These are phyloP conservation scores for Brachionus rubens DNA, from an alignment of 1,140 invertebrate genomes.

Conservation along the genomic window DNA sequence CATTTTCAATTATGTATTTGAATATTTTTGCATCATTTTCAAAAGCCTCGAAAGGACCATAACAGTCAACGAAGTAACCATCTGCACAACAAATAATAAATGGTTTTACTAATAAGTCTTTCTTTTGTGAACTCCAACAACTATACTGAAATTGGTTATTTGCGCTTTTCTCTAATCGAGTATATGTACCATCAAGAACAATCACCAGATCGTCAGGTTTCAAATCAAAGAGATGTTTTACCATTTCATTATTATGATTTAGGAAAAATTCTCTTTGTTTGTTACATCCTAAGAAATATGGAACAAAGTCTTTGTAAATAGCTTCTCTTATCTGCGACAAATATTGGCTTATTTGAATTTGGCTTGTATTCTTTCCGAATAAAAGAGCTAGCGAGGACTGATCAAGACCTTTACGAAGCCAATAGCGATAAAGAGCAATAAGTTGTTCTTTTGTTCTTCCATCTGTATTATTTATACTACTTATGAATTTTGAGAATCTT, in stretches of 20 bases:
- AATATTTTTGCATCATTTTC: constrained; percentile 26
- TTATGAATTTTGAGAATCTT: constrained; percentile 20
- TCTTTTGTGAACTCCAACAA: constrained; percentile 19
- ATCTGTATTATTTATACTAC: no score
- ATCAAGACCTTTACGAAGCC: constrained; percentile 18
- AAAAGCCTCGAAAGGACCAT: no score
- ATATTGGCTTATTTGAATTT: no score
- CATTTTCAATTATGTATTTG: constrained; percentile 19
- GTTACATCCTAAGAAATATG: constrained; percentile 19
- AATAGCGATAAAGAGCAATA: no score
- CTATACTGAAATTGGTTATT: constrained; percentile 18
- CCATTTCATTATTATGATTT: constrained; percentile 37
- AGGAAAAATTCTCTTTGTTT: constrained; percentile 11
- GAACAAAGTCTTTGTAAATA: no score
- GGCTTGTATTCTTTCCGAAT: no score
- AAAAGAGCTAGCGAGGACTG: no score
- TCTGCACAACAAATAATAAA: constrained; percentile 33
- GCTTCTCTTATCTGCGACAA: no score
- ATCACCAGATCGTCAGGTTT: constrained; percentile 19
- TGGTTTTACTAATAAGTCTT: constrained; percentile 16
- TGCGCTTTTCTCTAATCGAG: background rate
- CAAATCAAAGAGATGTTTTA: constrained; percentile 11
- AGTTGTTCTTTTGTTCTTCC: no score
- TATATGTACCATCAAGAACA: constrained; percentile 30
- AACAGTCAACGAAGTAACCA: constrained; percentile 11